Evolutionary conservation across 2,113 vertebrate genomes (phyloP), one percentile per base, ranked within the genome.

Genomic region (Menidia beryllina): DNA sequence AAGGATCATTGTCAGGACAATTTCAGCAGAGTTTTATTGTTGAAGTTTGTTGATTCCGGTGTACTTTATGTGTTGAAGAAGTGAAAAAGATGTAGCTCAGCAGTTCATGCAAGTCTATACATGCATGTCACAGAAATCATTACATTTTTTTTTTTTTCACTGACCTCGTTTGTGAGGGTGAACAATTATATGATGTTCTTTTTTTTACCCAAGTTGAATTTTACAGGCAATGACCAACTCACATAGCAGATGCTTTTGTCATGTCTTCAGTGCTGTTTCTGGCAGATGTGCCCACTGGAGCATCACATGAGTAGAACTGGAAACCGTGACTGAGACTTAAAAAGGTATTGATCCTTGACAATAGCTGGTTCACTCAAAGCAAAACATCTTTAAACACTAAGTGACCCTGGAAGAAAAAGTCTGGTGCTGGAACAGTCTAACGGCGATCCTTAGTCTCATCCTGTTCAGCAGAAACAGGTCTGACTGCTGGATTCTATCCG

Each of bases 291-390:
- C 50, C 55, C 69, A 61, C 12, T 64, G 78, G 75, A 73, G 85
- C 79, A 41, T 80, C 76, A 17, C 57, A 71, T 77, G 71, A 87
- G 65, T 66, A 3, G 57, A 80, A 76, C 68, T 56, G 65, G 73
- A 79, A 85, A 85, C 58, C 65, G 55, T 69, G 79, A 85, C 76
- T 50, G 75, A 79, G 74, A 74, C 49, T 67, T 53, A 63, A 77
- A 79, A 76, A 69, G 38, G 65, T 73, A 70, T 24, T 88, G 88
- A 91, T 84, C 89, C 82, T 11, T 54, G 57, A 77, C 74, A 53
- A 56, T 14, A 26, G 59, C 51, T 19, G 61, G 76, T 71, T 73
- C 68, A 68, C 80, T 85, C 69, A 26, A 70, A 84, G 72, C 67
- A 74, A 76, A 88, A 65, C 67, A 66, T 20, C 56, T 87, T 81